A percentile compares a stretch with the other conserved stretches of the same genome.
phyloP scores from a whole-genome alignment of 1,140 invertebrate genomes.

The Pissodes strobi region DNA sequence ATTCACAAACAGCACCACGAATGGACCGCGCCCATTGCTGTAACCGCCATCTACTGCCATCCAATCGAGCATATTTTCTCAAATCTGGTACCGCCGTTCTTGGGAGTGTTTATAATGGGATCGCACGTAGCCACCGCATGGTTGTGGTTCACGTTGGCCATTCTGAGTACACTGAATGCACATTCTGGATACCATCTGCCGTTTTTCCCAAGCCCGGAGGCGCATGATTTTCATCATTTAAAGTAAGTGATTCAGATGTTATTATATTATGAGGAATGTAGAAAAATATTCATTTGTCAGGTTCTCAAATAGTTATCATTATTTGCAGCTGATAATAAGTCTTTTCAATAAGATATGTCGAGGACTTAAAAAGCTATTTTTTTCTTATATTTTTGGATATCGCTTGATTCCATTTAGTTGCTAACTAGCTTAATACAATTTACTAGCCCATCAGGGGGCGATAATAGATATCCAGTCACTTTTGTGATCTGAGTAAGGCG shows the following conservation, averaged over 20 bases:
- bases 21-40: slow-evolving; percentile 83
- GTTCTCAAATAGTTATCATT: no score
- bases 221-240: slow-evolving; percentile 89
- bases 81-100: slow-evolving; percentile 78
- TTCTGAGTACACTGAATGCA: slow-evolving; percentile 80
- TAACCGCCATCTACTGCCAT: slow-evolving; percentile 85
- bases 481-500: no score
- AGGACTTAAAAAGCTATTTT: no score
- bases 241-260: no score
- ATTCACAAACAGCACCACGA: slow-evolving; percentile 88
- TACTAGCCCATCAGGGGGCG: no score
- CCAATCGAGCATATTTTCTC: slow-evolving; percentile 85
- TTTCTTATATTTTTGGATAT: no score
- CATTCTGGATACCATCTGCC: slow-evolving; percentile 91
- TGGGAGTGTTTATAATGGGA: slow-evolving; percentile 80
- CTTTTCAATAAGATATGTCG: not conserved
- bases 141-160: slow-evolving; percentile 81
- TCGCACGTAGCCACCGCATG: slow-evolving; percentile 82
- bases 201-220: slow-evolving; percentile 86
- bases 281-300: no score
- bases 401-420: no score
- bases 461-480: no score
- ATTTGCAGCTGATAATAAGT: no score
- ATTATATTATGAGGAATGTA: no score
- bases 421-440: no score